Conservation (phyloP, 2,113 vertebrate genomes). For the Semicossyphus pulcher region DNA sequence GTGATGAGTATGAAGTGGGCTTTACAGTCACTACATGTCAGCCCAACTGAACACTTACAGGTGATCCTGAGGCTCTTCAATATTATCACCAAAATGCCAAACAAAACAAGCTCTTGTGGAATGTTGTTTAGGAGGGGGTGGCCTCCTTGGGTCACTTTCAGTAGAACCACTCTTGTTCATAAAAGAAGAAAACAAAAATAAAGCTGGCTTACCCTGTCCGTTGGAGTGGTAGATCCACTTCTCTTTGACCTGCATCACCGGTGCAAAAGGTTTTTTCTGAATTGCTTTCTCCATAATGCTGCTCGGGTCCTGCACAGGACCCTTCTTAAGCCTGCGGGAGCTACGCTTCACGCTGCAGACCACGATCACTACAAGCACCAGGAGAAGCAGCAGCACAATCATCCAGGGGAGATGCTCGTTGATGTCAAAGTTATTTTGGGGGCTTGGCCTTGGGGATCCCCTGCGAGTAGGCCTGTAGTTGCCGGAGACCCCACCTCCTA, state of each 20-base stretch:
- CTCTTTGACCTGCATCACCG: slow-evolving; percentile 86
- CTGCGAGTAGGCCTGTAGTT: slow-evolving; percentile 86
- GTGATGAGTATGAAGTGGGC: too few species aligned
- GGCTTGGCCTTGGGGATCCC: slow-evolving; percentile 85
- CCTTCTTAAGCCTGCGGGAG: slow-evolving; percentile 93
- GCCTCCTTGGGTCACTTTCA: too few species aligned
- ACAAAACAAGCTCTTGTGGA: too few species aligned
- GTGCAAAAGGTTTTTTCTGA: slow-evolving; percentile 87
- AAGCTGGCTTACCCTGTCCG: slow-evolving; percentile 89
- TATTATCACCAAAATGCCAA: too few species aligned
- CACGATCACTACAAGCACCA: slow-evolving; percentile 94
- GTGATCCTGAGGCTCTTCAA: too few species aligned
- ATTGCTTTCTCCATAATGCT: slow-evolving; percentile 94
- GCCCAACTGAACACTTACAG: too few species aligned
- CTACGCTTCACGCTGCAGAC: slow-evolving; percentile 95
- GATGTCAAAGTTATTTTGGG: slow-evolving; percentile 94
- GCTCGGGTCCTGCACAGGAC: slow-evolving; percentile 94
- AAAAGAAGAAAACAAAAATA: background rate
- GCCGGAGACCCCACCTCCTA: slow-evolving; percentile 39
- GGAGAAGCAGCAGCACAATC: slow-evolving; percentile 94
- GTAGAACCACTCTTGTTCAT: too few species aligned
- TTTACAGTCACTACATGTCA: too few species aligned
- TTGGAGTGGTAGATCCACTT: slow-evolving; percentile 97
- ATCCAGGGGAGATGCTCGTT: slow-evolving; percentile 99
- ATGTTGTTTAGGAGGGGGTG: too few species aligned